These are phyloP conservation scores for Oscheius sp. DNA, from an alignment of 2,888 invertebrate genomes.

Conservation along the genomic window DNA sequence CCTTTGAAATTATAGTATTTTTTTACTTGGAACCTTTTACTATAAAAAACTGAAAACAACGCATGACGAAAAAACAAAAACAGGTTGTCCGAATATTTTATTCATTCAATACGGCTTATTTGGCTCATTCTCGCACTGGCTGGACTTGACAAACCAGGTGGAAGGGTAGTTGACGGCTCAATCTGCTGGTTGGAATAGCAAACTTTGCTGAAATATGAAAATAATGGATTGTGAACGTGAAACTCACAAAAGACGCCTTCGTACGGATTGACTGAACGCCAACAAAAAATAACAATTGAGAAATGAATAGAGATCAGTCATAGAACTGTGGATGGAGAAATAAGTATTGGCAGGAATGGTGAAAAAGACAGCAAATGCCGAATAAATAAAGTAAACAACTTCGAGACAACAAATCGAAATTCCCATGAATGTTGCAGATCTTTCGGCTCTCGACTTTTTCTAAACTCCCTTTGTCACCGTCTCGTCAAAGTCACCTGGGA, in stretches of 20 bases:
- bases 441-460: slow-evolving; percentile 13
- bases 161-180: no score
- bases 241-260: not conserved
- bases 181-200: no score
- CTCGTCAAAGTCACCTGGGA: not conserved
- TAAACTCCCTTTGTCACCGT: not conserved
- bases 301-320: slow-evolving; percentile 11
- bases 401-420: slow-evolving; percentile 13
- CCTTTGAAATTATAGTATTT: no score
- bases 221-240: not conserved
- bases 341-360: slow-evolving; percentile 18
- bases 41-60: no score
- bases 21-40: no score
- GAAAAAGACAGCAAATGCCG: slow-evolving; percentile 3
- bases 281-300: slow-evolving; percentile 18
- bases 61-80: no score
- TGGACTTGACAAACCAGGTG: no score
- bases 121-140: no score
- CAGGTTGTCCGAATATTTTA: no score
- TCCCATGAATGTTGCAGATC: slow-evolving; percentile 18
- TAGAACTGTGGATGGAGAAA: slow-evolving; percentile 10
- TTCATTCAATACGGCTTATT: no score
- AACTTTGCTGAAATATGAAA: no score
- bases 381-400: slow-evolving; percentile 6
- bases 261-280: slow-evolving; percentile 1